Percentiles rank a stretch among this genome's conserved stretches.
phyloP scores from a whole-genome alignment of 2,888 invertebrate species.

The Hyalella azteca region DNA sequence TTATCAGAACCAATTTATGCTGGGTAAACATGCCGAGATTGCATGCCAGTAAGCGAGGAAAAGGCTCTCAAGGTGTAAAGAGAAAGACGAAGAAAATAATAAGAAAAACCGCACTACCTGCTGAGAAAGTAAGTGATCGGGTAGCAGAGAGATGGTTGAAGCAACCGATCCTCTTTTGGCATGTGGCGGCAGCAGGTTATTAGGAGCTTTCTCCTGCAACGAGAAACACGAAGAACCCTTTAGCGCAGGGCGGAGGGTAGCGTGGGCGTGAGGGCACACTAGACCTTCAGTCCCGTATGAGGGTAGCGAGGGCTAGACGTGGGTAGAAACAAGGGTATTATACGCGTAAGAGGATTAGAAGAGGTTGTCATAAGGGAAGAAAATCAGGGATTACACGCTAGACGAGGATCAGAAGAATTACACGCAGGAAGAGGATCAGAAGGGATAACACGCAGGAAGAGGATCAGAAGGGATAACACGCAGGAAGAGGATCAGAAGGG shows the following conservation, averaged over 20 bases:
- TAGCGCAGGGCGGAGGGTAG: background rate
- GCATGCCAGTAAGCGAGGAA: no score
- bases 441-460: background rate
- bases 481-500: background rate
- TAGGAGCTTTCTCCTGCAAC: constrained; percentile 50
- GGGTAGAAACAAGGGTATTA: background rate
- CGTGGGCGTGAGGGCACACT: background rate
- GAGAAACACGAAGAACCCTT: constrained; percentile 1
- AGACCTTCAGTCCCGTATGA: background rate
- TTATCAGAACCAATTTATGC: no score
- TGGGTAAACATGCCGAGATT: no score
- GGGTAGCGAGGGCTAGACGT: background rate
- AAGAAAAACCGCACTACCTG: constrained; percentile 34
- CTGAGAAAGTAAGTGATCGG: constrained; percentile 33
- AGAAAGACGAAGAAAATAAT: constrained; percentile 5
- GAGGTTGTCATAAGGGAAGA: background rate
- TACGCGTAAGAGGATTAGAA: background rate
- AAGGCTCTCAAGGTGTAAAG: no score
- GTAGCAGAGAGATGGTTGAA: constrained; percentile 48
- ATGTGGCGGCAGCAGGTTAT: constrained; percentile 48
- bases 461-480: background rate
- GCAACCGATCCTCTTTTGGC: constrained; percentile 48
- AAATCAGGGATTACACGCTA: background rate
- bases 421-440: background rate
- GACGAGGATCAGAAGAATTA: background rate